Conservation (phyloP, 2,797 vertebrate species). For the Coendou prehensilis region DNA sequence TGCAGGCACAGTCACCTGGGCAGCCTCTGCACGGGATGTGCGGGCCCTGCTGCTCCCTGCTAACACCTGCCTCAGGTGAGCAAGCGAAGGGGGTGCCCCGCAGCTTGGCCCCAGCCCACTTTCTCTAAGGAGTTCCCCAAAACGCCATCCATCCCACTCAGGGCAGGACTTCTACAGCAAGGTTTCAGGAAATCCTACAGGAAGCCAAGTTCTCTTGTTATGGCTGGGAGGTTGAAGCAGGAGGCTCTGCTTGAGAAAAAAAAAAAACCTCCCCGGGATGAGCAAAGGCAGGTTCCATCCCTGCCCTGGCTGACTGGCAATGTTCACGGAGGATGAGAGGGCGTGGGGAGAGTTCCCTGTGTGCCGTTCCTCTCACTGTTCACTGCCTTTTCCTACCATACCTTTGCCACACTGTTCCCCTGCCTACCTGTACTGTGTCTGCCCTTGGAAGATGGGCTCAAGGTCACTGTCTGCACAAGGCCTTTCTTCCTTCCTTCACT, state of each 20-base stretch:
- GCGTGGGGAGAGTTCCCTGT: neutral
- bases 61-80: neutral
- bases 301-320: neutral
- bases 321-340: neutral
- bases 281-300: neutral
- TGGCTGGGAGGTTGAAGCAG: neutral
- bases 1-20: neutral
- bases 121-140: neutral
- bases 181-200: neutral
- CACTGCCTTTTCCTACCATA: neutral
- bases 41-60: neutral
- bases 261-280: neutral
- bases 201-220: neutral
- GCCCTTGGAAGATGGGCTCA: neutral
- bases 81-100: rapidly evolving
- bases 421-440: neutral
- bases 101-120: neutral
- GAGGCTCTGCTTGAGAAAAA: neutral
- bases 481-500: neutral
- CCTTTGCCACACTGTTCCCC: neutral
- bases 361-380: slow-evolving; percentile 30
- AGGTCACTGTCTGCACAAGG: neutral
- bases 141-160: neutral
- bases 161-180: neutral
- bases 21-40: rapidly evolving